Evolutionary conservation across 2,888 invertebrate genomes (phyloP).

Genomic region (Entomobrya proxima): DNA sequence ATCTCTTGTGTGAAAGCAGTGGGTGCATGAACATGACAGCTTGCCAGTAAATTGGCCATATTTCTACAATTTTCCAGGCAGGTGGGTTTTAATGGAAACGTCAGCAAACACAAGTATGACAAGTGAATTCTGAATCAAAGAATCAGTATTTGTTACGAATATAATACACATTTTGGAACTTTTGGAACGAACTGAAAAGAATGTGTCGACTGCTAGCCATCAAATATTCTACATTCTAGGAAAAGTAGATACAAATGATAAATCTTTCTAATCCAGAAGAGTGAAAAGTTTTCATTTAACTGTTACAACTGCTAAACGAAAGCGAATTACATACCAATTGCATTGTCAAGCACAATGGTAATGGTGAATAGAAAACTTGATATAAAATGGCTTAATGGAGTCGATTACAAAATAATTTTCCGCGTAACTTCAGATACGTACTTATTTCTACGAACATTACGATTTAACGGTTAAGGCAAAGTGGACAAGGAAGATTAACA

Average conservation of each 20-base stretch:
- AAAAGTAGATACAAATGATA: too few species aligned
- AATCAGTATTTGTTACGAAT: too few species aligned
- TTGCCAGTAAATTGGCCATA: neutral
- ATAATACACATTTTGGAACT: too few species aligned
- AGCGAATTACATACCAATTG: too few species aligned
- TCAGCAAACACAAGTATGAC: neutral
- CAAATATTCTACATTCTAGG: too few species aligned
- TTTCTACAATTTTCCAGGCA: neutral
- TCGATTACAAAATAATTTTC: slow-evolving; percentile 4
- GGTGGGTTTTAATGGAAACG: neutral
- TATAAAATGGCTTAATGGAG: neutral
- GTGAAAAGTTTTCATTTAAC: too few species aligned
- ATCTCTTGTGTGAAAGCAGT: neutral
- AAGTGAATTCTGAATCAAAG: too few species aligned
- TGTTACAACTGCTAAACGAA: neutral
- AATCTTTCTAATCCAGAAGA: too few species aligned
- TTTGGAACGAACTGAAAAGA: too few species aligned
- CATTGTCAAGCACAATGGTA: neutral
- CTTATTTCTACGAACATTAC: neutral
- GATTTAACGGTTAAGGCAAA: neutral
- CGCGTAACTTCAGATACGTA: neutral
- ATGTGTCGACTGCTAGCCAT: too few species aligned
- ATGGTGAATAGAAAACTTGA: neutral
- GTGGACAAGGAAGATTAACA: slow-evolving; percentile 32
- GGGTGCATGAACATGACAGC: neutral